Conservation (phyloP, 2,888 invertebrate species). For the Melanotus villosus region DNA sequence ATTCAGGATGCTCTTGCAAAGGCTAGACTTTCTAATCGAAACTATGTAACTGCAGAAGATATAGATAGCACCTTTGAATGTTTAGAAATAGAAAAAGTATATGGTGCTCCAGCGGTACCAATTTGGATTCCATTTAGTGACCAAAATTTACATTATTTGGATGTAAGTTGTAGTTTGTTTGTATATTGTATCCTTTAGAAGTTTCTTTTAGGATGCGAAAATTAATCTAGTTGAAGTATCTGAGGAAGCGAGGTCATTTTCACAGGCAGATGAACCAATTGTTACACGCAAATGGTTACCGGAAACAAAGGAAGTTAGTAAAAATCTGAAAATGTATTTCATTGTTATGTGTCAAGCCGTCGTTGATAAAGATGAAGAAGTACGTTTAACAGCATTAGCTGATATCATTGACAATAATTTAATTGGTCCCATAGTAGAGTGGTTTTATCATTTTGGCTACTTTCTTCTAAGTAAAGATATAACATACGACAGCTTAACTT, state of each 20-base stretch:
- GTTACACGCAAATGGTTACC: conserved; percentile 61
- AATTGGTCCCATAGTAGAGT: conserved; percentile 74
- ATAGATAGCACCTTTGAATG: conserved; percentile 63
- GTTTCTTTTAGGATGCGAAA: conserved; percentile 49
- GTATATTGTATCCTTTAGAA: too few species aligned
- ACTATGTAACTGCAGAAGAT: conserved; percentile 61
- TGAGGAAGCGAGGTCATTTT: conserved; percentile 57
- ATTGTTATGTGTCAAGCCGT: conserved; percentile 67
- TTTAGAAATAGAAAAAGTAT: conserved; percentile 62
- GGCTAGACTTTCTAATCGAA: conserved; percentile 61
- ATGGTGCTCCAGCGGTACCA: conserved; percentile 62
- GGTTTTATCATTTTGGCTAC: conserved; percentile 74
- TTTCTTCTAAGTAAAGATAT: conserved; percentile 73
- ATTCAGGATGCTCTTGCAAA: conserved; percentile 63
- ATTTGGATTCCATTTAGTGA: conserved; percentile 63
- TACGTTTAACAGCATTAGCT: conserved; percentile 71
- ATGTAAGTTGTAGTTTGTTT: too few species aligned
- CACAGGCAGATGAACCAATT: conserved; percentile 60
- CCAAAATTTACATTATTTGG: conserved; percentile 60
- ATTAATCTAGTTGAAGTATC: conserved; percentile 59
- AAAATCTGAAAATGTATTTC: conserved; percentile 61
- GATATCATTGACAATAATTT: conserved; percentile 73
- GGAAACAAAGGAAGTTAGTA: conserved; percentile 56
- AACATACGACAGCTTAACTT: conserved; percentile 64
- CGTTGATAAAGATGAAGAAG: conserved; percentile 70